A percentile compares a stretch with the other conserved stretches of the same genome.
Evolutionary conservation across 2,797 vertebrate species (phyloP).

Genomic region (Orientallactaga sibirica): DNA sequence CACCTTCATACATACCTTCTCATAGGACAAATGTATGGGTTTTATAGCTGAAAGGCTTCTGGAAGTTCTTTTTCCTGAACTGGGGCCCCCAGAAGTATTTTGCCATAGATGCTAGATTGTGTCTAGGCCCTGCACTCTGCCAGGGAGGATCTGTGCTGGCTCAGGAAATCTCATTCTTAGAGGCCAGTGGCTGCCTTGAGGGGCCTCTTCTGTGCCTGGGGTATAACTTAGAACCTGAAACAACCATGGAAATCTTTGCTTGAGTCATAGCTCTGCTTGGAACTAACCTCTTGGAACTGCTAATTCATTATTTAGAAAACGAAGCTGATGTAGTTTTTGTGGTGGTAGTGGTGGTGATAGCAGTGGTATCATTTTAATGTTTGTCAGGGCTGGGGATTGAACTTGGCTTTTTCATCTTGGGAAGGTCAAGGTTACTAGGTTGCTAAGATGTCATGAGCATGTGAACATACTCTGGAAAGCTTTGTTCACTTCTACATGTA

Average conservation of each 20-base stretch:
- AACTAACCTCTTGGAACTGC: not conserved
- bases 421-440: not conserved
- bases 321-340: conserved; percentile 8
- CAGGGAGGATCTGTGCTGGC: not conserved
- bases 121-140: not conserved
- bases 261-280: not conserved
- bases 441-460: not conserved
- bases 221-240: not conserved
- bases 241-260: not conserved
- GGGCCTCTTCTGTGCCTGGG: not conserved
- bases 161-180: not conserved
- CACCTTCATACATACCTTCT: not conserved
- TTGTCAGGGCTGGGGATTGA: not conserved
- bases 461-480: not conserved
- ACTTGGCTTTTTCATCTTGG: not conserved
- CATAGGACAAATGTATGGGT: not conserved
- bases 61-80: not conserved
- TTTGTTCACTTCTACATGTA: not conserved
- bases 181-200: not conserved
- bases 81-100: not conserved
- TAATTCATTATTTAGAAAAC: conserved; percentile 14
- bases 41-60: not conserved
- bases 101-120: not conserved
- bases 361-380: not conserved
- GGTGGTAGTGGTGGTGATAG: not conserved